Percentiles rank a stretch among this genome's conserved stretches.
phyloP scores from a whole-genome alignment of 2,888 invertebrate species.

The Ichneumoninae sp. region DNA sequence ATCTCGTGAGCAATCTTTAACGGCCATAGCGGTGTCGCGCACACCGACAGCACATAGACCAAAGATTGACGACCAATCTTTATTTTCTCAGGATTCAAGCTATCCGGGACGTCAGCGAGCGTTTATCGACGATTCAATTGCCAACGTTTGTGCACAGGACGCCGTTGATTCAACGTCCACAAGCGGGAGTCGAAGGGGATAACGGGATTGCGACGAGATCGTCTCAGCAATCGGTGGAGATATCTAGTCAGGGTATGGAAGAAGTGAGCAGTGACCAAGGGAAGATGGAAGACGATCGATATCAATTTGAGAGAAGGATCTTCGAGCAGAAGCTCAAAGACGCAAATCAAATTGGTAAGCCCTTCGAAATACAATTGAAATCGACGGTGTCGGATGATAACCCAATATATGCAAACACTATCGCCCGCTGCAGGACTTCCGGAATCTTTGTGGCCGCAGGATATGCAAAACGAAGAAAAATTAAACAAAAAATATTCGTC shows the following conservation, averaged over 20 bases:
- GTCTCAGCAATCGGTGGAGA: conserved; percentile 53
- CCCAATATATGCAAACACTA: background rate
- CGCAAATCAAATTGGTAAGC: conserved; percentile 59
- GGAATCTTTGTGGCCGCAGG: conserved; percentile 52
- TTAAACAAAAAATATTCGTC: conserved; percentile 8
- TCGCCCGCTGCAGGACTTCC: conserved; percentile 30
- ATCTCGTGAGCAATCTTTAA: conserved; percentile 72
- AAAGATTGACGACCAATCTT: conserved; percentile 4
- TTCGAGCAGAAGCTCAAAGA: conserved; percentile 58
- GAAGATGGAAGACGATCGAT: conserved; percentile 24
- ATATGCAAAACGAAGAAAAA: conserved; percentile 16
- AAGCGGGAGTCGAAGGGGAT: conserved; percentile 52
- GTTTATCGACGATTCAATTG: conserved; percentile 49
- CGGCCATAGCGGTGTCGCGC: background rate
- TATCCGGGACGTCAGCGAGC: conserved; percentile 22
- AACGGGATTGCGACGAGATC: conserved; percentile 21
- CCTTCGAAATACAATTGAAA: conserved; percentile 7
- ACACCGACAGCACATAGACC: background rate
- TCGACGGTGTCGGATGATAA: background rate
- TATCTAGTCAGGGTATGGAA: conserved; percentile 31
- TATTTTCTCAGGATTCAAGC: conserved; percentile 34
- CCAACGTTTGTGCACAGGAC: conserved; percentile 41
- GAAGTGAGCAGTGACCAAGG: conserved; percentile 16
- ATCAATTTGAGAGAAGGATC: conserved; percentile 38
- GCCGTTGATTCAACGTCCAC: conserved; percentile 43